A percentile compares a stretch with the other conserved stretches of the same genome.
Evolutionary conservation across 1,140 invertebrate species (phyloP).

Genomic region (Aphidius gifuensis): DNA sequence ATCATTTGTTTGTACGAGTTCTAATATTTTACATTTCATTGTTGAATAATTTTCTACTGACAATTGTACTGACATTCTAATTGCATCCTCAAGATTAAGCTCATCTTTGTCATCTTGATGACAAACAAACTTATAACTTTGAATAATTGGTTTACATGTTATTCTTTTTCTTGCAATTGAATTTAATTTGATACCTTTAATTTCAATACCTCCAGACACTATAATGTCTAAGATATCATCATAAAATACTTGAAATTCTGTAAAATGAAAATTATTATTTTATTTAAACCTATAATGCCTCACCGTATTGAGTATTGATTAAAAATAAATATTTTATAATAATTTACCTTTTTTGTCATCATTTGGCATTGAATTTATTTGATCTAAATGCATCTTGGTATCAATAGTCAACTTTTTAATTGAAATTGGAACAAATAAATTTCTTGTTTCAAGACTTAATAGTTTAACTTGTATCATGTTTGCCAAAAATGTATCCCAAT

Average conservation of each 20-base stretch:
- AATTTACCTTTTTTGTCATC: too few species aligned
- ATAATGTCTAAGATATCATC: slow-evolving; percentile 49
- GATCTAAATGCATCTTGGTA: slow-evolving; percentile 51
- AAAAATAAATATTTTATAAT: too few species aligned
- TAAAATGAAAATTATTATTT: slow-evolving; percentile 21
- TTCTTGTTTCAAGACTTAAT: slow-evolving; percentile 67
- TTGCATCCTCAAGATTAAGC: slow-evolving; percentile 46
- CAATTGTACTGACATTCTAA: slow-evolving; percentile 65
- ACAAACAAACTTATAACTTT: slow-evolving; percentile 71
- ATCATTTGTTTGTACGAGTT: slow-evolving; percentile 59
- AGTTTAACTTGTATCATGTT: slow-evolving; percentile 89
- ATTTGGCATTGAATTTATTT: too few species aligned
- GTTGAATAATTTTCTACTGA: slow-evolving; percentile 72
- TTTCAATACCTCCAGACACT: slow-evolving; percentile 76
- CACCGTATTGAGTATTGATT: too few species aligned
- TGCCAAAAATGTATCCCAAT: slow-evolving; percentile 92
- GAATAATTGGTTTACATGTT: slow-evolving; percentile 65
- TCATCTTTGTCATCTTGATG: slow-evolving; percentile 35
- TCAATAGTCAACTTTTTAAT: slow-evolving; percentile 80
- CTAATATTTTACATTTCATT: slow-evolving; percentile 71
- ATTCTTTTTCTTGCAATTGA: slow-evolving; percentile 69
- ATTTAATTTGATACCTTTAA: slow-evolving; percentile 76
- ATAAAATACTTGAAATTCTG: slow-evolving; percentile 27
- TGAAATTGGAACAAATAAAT: slow-evolving; percentile 79
- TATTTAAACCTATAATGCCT: too few species aligned